phyloP scores from a whole-genome alignment of 2,888 invertebrate genomes.

The Oeneis ivallda region DNA sequence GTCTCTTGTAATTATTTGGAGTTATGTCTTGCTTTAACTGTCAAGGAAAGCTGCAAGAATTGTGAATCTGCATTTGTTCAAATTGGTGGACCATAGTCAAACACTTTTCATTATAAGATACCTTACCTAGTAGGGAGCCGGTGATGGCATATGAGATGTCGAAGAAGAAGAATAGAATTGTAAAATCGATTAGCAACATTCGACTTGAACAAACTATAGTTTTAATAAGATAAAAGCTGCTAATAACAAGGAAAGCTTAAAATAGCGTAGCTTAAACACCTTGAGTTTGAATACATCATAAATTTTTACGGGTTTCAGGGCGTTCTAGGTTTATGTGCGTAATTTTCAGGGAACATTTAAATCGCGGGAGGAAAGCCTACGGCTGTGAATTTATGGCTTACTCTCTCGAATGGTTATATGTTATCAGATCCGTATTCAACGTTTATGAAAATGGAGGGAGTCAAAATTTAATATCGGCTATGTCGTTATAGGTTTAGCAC shows the following conservation, averaged over 20 bases:
- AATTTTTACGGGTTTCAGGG: slow-evolving; percentile 15
- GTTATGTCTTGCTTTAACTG: too few relatives aligned
- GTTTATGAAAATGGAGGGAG: slow-evolving; percentile 26
- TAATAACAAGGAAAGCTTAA: neutral
- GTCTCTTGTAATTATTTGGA: too few relatives aligned
- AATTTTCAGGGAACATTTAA: slow-evolving; percentile 21
- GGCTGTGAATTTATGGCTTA: slow-evolving; percentile 21
- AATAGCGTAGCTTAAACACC: slow-evolving; percentile 10
- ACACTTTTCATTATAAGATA: too few relatives aligned
- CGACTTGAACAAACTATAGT: neutral
- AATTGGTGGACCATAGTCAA: too few relatives aligned
- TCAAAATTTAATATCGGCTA: slow-evolving; percentile 23
- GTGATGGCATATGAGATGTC: too few relatives aligned
- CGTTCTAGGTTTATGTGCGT: slow-evolving; percentile 17
- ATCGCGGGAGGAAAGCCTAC: slow-evolving; percentile 17
- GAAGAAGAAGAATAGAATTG: neutral
- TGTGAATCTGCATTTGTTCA: too few relatives aligned
- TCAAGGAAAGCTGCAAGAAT: too few relatives aligned
- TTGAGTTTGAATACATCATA: slow-evolving; percentile 16
- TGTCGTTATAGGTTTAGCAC: slow-evolving; percentile 20
- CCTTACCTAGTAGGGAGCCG: too few relatives aligned
- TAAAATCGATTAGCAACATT: neutral
- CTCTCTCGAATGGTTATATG: slow-evolving; percentile 26
- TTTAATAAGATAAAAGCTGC: neutral
- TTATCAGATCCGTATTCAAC: slow-evolving; percentile 27